Evolutionary conservation across 1,140 invertebrate species (phyloP), one percentile per base, ranked within the genome.

Genomic region (Geopemphigus sp.): DNA sequence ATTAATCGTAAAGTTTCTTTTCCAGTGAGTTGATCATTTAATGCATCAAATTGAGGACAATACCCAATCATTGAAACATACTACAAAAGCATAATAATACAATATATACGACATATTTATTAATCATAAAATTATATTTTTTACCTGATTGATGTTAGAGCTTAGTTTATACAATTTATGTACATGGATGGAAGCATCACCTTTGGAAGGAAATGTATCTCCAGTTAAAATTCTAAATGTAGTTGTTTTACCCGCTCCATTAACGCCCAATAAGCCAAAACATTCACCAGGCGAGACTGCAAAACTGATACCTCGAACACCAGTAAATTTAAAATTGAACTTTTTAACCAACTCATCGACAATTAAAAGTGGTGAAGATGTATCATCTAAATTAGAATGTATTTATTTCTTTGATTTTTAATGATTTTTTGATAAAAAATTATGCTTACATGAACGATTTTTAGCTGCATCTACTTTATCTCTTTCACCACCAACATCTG

Each of bases 151-250:
- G 5, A 45, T n/a, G 6, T 24, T 54, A 59, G 68, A 59, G 22
- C 29, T 59, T 0, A 78, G 57, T 50, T 78, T 63, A 22, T 47
- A 78, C 24, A 61, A 45, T 61, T 78, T 76, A 78, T 78, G 22
- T 19, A 32, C 26, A 11, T 66, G 56, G 15, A 84, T 82, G n/a
- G 50, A 80, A 29, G 82, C 81, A 15, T 82, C 80, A 19, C 83
- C 83, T 50, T 81, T 56, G 22, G 82, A 81, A 17, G 82, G 80
- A 45, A 81, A 54, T n/a, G 57, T 73, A 22, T 82, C 81, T 19
- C 95, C 95, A 1, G 95, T 96, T 80, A 96, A 85, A 92, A 96
- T 95, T 85, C 93, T 92, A 84, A 96, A 96, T 1, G 93, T 94
- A 5, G 92, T 92, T 2, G 94, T 95, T 87, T 95, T 93, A 4